phyloP scores from a whole-genome alignment of 2,797 vertebrate genomes.

The Champsocephalus gunnari region DNA sequence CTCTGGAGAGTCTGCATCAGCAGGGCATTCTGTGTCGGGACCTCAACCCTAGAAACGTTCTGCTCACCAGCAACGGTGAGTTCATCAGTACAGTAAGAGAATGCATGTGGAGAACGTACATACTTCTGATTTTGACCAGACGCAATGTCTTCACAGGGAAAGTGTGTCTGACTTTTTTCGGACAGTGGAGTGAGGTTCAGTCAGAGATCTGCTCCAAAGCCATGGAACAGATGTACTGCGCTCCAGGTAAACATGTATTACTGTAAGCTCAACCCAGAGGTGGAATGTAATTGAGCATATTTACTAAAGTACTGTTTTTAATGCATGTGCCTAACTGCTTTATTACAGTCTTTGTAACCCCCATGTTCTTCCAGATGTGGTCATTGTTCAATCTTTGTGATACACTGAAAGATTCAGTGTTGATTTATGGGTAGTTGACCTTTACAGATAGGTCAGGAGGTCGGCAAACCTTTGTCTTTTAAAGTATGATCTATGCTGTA shows the following conservation, averaged over 20 bases:
- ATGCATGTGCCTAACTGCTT: too few species aligned
- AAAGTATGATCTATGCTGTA: too few species aligned
- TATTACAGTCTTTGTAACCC: too few species aligned
- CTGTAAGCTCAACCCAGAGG: background rate
- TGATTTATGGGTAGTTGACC: too few species aligned
- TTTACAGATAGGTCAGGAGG: too few species aligned
- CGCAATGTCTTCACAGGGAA: slow-evolving; percentile 85
- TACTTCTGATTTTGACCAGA: slow-evolving; percentile 19
- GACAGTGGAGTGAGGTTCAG: slow-evolving; percentile 98
- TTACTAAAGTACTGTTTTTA: too few species aligned
- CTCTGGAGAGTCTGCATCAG: slow-evolving; percentile 94
- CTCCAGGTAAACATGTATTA: slow-evolving; percentile 88
- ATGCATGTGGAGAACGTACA: background rate
- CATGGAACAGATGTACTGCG: slow-evolving; percentile 92
- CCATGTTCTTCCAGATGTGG: too few species aligned
- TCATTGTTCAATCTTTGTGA: too few species aligned
- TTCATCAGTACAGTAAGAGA: slow-evolving; percentile 1
- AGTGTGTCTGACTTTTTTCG: slow-evolving; percentile 93
- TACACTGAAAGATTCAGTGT: too few species aligned
- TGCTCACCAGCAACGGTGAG: slow-evolving; percentile 91
- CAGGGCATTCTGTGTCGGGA: slow-evolving; percentile 95
- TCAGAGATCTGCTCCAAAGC: slow-evolving; percentile 88
- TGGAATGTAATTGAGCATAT: too few species aligned
- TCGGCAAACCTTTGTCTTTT: too few species aligned
- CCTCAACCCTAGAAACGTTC: slow-evolving; percentile 94